Conservation (phyloP, 92 coral and sea anemone species). For the Epizoanthus stellaris region DNA sequence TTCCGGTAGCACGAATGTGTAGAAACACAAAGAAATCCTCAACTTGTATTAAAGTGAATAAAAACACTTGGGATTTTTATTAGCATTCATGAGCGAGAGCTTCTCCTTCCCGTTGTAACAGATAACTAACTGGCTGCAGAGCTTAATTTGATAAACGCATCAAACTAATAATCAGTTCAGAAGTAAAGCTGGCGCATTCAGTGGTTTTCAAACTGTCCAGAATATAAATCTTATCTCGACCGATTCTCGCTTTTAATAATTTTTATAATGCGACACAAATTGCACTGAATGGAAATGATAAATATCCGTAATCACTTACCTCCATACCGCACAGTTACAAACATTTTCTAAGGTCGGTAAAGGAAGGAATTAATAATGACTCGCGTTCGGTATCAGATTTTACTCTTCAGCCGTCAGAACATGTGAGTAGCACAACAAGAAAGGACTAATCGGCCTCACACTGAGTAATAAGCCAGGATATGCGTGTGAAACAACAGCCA, state of each 20-base stretch:
- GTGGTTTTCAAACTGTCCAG: neutral
- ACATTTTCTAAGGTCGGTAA: slow-evolving; percentile 47
- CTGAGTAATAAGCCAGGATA: neutral
- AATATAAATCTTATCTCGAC: neutral
- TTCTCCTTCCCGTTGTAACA: too few species aligned
- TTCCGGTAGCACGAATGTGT: too few species aligned
- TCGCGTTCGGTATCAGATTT: neutral
- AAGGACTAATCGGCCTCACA: neutral
- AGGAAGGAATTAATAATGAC: neutral
- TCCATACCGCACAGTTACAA: slow-evolving; percentile 87
- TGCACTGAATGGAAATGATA: neutral
- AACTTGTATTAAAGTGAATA: too few species aligned
- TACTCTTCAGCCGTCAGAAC: too few species aligned
- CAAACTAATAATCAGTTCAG: too few species aligned
- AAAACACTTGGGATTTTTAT: too few species aligned
- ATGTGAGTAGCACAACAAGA: neutral
- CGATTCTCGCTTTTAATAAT: neutral
- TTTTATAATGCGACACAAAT: neutral
- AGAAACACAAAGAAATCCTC: too few species aligned
- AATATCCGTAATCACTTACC: slow-evolving; percentile 57
- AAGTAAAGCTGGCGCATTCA: too few species aligned
- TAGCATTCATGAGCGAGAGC: too few species aligned
- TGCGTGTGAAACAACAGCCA: neutral
- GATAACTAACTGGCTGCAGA: too few species aligned
- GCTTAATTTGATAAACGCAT: too few species aligned